These are phyloP conservation scores for Oreochromis spilurus DNA, from an alignment of 2,113 vertebrate species.

Conservation along the genomic window DNA sequence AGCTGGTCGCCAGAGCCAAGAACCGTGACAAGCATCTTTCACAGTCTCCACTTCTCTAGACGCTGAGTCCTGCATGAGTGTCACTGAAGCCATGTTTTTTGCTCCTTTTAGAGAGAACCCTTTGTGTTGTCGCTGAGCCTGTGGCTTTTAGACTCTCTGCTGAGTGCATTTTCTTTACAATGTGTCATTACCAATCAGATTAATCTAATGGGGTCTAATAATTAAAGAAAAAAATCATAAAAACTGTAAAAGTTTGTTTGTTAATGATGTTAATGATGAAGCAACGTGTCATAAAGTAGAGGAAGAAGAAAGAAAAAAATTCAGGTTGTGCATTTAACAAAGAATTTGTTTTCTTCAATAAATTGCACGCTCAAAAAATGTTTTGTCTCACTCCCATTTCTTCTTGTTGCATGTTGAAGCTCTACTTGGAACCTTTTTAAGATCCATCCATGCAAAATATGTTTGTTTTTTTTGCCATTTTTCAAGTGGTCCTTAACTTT, in stretches of 20 bases:
- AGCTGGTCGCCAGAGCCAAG: not conserved
- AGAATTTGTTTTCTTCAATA: not conserved
- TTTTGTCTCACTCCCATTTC: not conserved
- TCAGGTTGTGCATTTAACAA: not conserved
- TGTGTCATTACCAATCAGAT: not conserved
- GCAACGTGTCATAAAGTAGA: not conserved
- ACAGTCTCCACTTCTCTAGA: not conserved
- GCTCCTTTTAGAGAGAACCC: not conserved
- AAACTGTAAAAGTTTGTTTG: not conserved
- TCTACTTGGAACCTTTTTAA: not conserved
- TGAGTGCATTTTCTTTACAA: not conserved
- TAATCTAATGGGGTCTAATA: not conserved
- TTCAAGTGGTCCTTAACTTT: not conserved
- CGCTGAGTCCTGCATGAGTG: not conserved
- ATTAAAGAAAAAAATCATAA: not conserved
- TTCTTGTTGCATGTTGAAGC: not conserved
- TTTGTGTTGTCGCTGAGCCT: not conserved
- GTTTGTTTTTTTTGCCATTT: fast-evolving
- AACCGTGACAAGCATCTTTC: not conserved
- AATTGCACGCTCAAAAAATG: not conserved
- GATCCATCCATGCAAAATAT: not conserved
- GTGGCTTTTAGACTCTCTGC: not conserved
- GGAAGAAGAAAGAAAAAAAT: not conserved
- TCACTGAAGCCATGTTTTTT: not conserved
- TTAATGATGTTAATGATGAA: not conserved